phyloP scores from a whole-genome alignment of 2,888 invertebrate genomes.

The Hesperia comma region DNA sequence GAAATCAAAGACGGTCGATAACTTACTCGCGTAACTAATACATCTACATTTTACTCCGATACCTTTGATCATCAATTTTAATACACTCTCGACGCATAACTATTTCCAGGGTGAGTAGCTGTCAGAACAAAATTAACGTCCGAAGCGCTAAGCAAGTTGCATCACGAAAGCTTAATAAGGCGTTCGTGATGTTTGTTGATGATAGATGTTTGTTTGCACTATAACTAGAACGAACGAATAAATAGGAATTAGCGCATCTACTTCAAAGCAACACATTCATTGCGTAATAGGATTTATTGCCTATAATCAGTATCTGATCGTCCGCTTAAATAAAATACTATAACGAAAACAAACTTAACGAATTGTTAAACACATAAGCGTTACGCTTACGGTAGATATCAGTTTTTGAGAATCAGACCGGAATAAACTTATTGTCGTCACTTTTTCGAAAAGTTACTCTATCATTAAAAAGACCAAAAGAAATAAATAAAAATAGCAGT shows the following conservation, averaged over 20 bases:
- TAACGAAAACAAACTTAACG: too few species aligned
- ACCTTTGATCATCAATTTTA: constrained; percentile 34
- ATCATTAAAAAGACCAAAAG: too few species aligned
- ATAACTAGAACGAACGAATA: constrained; percentile 23
- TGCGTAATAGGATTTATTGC: too few species aligned
- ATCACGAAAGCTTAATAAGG: constrained; percentile 35
- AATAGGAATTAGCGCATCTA: constrained; percentile 11
- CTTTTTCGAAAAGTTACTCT: too few species aligned
- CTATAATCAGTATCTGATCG: too few species aligned
- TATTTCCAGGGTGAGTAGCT: constrained; percentile 31
- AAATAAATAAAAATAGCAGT: too few species aligned
- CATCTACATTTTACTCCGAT: constrained; percentile 20
- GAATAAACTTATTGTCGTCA: too few species aligned
- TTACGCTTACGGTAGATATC: too few species aligned
- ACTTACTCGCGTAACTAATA: not conserved
- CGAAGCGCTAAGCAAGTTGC: constrained; percentile 33
- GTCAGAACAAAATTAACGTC: constrained; percentile 35
- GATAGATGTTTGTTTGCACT: constrained; percentile 15
- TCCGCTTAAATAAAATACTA: too few species aligned
- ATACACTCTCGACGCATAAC: constrained; percentile 31
- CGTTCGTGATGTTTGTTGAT: constrained; percentile 27
- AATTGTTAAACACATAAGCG: too few species aligned
- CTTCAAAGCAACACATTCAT: not conserved
- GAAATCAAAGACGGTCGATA: not conserved
- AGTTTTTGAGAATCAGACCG: too few species aligned